These are phyloP conservation scores for Zonitis immaculata DNA, from an alignment of 2,888 invertebrate species.

Conservation along the genomic window DNA sequence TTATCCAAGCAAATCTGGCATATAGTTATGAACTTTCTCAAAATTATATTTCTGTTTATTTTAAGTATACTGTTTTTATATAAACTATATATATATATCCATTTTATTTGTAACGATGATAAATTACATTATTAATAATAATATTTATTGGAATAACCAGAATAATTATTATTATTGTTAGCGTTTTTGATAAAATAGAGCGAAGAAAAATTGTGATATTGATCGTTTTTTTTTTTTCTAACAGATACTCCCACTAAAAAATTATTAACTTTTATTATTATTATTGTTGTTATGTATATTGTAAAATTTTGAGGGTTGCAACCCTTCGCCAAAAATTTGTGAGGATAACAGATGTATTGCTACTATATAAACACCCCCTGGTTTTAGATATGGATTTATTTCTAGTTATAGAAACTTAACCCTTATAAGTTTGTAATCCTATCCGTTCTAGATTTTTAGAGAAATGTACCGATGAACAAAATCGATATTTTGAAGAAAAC, in stretches of 20 bases:
- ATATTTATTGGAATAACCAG: conserved; percentile 15
- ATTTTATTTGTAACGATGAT: conserved; percentile 23
- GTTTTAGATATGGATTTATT: conserved; percentile 11
- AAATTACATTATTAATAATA: conserved; percentile 22
- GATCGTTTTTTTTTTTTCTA: too few relatives aligned
- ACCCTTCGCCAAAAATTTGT: conserved; percentile 35
- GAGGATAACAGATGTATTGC: conserved; percentile 44
- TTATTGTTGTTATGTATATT: conserved; percentile 1
- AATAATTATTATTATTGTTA: background rate
- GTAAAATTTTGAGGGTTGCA: conserved; percentile 27
- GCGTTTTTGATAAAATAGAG: background rate
- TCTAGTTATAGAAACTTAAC: conserved; percentile 19
- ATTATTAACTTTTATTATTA: background rate
- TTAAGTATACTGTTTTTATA: conserved; percentile 29
- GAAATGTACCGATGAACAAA: conserved; percentile 35
- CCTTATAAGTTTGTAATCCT: conserved; percentile 30
- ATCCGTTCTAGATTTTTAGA: conserved; percentile 34
- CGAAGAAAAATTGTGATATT: too few relatives aligned
- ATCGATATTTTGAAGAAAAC: too few relatives aligned
- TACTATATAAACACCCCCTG: conserved; percentile 22
- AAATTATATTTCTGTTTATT: conserved; percentile 34
- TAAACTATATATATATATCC: conserved; percentile 25
- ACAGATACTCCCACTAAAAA: background rate
- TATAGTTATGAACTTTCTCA: conserved; percentile 27
- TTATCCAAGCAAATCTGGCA: conserved; percentile 24